Base-by-base conservation (phyloP, 2,888 invertebrate species). In the Stenchaetothrips biformis region DNA sequence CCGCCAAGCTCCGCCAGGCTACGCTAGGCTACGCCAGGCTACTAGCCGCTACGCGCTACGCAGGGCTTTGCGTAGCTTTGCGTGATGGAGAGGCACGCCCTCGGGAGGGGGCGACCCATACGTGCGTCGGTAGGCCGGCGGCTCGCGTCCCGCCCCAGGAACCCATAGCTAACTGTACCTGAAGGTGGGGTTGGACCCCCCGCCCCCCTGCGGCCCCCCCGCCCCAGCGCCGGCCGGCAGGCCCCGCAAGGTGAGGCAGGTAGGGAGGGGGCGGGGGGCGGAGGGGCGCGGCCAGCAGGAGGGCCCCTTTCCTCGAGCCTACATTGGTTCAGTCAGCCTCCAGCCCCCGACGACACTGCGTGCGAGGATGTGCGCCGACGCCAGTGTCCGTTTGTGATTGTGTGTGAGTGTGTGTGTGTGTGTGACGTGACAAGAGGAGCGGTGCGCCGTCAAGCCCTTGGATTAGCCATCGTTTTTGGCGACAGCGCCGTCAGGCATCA, bases 161-260 rank as follows among this genome's bases (percentile, higher is more conserved):
- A 74, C 25, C 67, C 67, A 74, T 74, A 74, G 67, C 67, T 74
- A 74, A 74, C 67, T 74, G 67, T 74, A 74, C 67, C 67, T 74
- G 67, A 74, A 74, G 67, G 67, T 1, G 67, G 67, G 67, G 67
- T 11, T 7, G 25, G 67, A 25, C 25, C 25, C 59, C 67, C 37
- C 67, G 67, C 67, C 21, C 21, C 8, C 25, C 67, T 21, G 25
- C 67, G 67, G 67, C 37, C 37, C 37, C 37, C 37, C 37, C 4
- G 1, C 37, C 37, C 37, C 37, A 37, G 37, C 37, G 37, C 37
- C 37, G 37, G 37, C 37, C 37, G 37, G 37, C 37, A 37, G 37
- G 37, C 37, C 37, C 37, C 37, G 37, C 37, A 37, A 37, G 37
- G 37, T 37, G 37, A 37, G 37, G 37, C 37, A 37, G 37, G 37